These are phyloP conservation scores for Crambe crambe DNA, from an alignment of 37 sponge, comb jelly and placozoan species.

Conservation along the genomic window DNA sequence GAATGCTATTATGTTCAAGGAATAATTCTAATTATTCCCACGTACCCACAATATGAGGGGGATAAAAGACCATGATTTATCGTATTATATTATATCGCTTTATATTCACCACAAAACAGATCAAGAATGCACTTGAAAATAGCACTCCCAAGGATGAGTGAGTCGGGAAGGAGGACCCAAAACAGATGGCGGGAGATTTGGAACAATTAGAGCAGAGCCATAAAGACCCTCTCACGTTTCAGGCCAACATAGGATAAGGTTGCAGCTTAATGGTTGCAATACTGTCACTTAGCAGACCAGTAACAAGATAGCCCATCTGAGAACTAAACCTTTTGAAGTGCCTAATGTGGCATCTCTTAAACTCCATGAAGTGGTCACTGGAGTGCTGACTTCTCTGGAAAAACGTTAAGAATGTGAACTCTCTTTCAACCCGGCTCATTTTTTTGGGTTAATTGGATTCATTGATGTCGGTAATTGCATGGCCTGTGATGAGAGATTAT, in stretches of 20 bases:
- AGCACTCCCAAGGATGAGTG: not conserved
- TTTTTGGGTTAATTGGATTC: no score
- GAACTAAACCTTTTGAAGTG: not conserved
- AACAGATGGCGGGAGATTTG: not conserved
- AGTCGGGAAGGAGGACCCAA: not conserved
- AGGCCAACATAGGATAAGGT: not conserved
- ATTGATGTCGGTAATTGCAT: no score
- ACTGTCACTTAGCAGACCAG: not conserved
- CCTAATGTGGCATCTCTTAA: not conserved
- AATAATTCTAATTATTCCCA: no score
- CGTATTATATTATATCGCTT: no score
- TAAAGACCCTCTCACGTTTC: not conserved
- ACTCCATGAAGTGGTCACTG: not conserved
- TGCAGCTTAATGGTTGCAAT: not conserved
- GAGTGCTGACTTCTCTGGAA: not conserved
- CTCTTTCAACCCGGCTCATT: not conserved
- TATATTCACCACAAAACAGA: no score
- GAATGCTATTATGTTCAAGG: no score
- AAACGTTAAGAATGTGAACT: not conserved
- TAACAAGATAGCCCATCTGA: not conserved
- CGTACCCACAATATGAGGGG: no score
- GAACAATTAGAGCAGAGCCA: not conserved
- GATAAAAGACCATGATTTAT: no score
- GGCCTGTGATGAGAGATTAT: no score
- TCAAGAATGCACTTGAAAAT: no score